Evolutionary conservation across 2,888 invertebrate genomes (phyloP).

Genomic region (Phaonia tiefii): DNA sequence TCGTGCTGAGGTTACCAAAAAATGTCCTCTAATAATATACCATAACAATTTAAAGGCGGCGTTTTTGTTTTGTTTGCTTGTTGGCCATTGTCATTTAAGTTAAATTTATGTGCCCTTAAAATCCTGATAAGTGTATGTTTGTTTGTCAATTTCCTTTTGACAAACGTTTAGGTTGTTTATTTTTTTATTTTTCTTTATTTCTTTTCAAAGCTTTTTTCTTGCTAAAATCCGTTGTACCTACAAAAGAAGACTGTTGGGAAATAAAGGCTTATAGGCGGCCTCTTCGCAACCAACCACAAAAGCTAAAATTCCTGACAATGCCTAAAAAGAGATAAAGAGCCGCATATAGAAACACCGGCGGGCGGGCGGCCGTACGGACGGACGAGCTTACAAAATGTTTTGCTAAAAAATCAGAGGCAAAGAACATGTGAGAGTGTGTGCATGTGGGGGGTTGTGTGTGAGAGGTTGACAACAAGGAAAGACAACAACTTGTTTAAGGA

Average conservation of each 20-base stretch:
- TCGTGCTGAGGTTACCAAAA: not conserved
- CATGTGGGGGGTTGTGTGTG: slow-evolving; percentile 12
- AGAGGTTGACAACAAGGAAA: not conserved
- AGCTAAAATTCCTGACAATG: slow-evolving; percentile 17
- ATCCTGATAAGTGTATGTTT: slow-evolving; percentile 61
- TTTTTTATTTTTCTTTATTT: slow-evolving; percentile 1
- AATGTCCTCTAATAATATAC: slow-evolving; percentile 1
- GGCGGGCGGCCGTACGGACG: not conserved
- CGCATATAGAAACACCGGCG: not conserved
- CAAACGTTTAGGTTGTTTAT: slow-evolving; percentile 2
- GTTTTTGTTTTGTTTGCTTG: not conserved
- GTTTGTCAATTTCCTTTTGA: slow-evolving; percentile 61
- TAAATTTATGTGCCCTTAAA: slow-evolving; percentile 64
- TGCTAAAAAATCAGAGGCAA: slow-evolving; percentile 14
- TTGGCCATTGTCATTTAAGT: slow-evolving; percentile 41
- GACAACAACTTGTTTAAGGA: slow-evolving; percentile 73
- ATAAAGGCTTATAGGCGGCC: slow-evolving; percentile 20
- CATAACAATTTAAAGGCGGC: slow-evolving; percentile 19
- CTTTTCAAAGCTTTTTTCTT: no score
- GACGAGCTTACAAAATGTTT: slow-evolving; percentile 20
- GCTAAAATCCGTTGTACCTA: not conserved
- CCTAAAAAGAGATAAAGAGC: slow-evolving; percentile 6
- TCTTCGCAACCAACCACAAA: slow-evolving; percentile 31
- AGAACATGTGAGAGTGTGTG: not conserved
- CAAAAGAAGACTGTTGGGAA: not conserved